A percentile compares a stretch with the other conserved stretches of the same genome.
These are phyloP conservation scores for Formica selysi DNA, from an alignment of 1,140 invertebrate genomes.

Conservation along the genomic window DNA sequence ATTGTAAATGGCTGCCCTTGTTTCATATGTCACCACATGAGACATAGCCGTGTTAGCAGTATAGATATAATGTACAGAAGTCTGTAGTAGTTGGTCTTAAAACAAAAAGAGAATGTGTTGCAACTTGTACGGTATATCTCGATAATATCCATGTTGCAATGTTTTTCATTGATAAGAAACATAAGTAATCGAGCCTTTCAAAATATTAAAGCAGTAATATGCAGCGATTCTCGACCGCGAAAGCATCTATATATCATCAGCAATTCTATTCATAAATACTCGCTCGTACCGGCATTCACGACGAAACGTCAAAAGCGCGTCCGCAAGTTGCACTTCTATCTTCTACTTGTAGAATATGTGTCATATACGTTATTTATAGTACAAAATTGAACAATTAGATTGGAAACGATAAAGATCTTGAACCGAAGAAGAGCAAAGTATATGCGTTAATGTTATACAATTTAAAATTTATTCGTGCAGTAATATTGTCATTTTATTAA, in stretches of 20 bases:
- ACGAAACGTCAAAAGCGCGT: slow-evolving; percentile 13
- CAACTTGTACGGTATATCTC: not conserved
- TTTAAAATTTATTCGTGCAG: not conserved
- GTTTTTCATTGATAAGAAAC: not conserved
- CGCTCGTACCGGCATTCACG: slow-evolving; percentile 30
- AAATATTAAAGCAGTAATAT: slow-evolving; percentile 8
- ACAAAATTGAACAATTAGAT: not conserved
- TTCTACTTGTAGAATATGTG: not conserved
- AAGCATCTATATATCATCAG: slow-evolving; percentile 22
- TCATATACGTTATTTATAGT: slow-evolving; percentile 10
- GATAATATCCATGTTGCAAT: not conserved
- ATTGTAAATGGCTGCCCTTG: too few relatives aligned
- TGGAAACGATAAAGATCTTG: slow-evolving; percentile 17
- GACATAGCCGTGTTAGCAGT: too few relatives aligned
- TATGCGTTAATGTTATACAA: not conserved
- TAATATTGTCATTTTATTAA: not conserved
- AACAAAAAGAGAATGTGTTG: too few relatives aligned
- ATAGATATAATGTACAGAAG: too few relatives aligned
- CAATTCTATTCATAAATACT: slow-evolving; percentile 5
- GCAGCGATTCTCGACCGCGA: slow-evolving; percentile 1
- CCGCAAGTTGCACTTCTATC: not conserved
- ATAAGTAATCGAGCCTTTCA: not conserved
- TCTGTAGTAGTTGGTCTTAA: too few relatives aligned
- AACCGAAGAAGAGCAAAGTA: not conserved
- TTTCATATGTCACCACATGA: too few relatives aligned